A percentile compares a stretch with the other conserved stretches of the same genome.
These are phyloP conservation scores for Neoitamus cyanurus DNA, from an alignment of 2,888 invertebrate species.

Conservation along the genomic window DNA sequence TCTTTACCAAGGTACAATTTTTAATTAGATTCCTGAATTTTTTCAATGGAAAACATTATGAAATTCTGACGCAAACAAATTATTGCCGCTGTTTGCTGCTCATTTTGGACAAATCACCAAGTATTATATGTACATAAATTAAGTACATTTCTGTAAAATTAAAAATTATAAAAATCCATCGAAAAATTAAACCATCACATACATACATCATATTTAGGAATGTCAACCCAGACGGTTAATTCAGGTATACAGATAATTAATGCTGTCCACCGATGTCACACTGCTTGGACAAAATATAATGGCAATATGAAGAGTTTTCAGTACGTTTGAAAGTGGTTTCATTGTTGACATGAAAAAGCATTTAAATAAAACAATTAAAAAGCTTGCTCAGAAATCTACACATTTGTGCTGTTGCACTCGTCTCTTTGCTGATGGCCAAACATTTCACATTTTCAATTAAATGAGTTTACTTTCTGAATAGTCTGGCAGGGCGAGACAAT, in stretches of 20 bases:
- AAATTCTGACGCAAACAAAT: too few species aligned
- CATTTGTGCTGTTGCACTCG: not conserved
- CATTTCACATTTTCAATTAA: not conserved
- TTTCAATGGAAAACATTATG: too few species aligned
- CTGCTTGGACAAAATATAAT: not conserved
- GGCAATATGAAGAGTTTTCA: not conserved
- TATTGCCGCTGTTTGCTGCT: too few species aligned
- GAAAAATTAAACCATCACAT: not conserved
- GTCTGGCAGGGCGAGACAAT: not conserved
- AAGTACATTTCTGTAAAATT: not conserved
- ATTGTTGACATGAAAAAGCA: not conserved
- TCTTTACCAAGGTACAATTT: too few species aligned
- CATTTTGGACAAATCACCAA: too few species aligned
- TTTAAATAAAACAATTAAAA: not conserved
- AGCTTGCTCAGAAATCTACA: not conserved
- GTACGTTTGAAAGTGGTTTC: not conserved
- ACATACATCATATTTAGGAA: not conserved
- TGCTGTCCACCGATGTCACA: not conserved
- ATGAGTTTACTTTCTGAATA: not conserved
- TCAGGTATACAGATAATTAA: not conserved
- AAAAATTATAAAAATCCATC: not conserved
- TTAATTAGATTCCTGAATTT: too few species aligned
- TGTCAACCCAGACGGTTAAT: not conserved
- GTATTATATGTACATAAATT: too few species aligned
- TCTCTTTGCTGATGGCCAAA: not conserved